Base-by-base conservation (phyloP, 2,797 vertebrate genomes). In the Centroberyx gerrardi region DNA sequence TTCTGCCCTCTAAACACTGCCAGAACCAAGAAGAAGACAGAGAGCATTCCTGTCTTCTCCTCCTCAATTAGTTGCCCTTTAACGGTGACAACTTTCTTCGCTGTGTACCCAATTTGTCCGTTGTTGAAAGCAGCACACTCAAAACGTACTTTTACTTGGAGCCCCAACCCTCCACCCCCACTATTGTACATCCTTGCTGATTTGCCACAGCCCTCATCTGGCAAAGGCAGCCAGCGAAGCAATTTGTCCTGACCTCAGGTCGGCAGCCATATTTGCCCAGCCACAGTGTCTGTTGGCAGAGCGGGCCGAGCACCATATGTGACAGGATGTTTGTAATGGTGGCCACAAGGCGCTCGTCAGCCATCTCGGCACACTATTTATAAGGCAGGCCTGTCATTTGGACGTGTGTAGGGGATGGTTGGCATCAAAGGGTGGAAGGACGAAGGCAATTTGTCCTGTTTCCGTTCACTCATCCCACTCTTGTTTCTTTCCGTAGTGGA, bases 221-320 rank as follows among this genome's bases (percentile, higher is more conserved):
- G 88, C 82, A 85, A 44, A 68, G 48, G 73, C 72, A 49, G 31
- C 36, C 58, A 74, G 84, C 58, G 62, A 90, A 80, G 82, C 82
- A 80, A 82, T 90, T 92, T 90, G 90, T 86, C 58, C 78, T 74
- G 82, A 92, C 89, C 90, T 88, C 79, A 54, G 76, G 83, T 71
- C 78, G 33, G 71, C 62, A 65, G 78, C 84, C 85, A 42, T 78
- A 56, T 84, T 91, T 81, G 86, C 87, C 83, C 84, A 52, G 87
- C 84, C 80, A 38, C 87, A 85, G 82, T 85, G 82, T 82, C 86
- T 68, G 81, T 74, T 91, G 92, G 90, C 91, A 83, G 58, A 61
- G 82, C 80, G 2, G 18, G n/a, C 56, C 4, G 61, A 74, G 85
- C 72, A 69, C 87, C 90, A 88, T 93, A 90, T 94, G 91, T 80